A percentile compares a stretch with the other conserved stretches of the same genome.
Conservation (phyloP, 2,888 invertebrate species). For the Tortricodes alternella region DNA sequence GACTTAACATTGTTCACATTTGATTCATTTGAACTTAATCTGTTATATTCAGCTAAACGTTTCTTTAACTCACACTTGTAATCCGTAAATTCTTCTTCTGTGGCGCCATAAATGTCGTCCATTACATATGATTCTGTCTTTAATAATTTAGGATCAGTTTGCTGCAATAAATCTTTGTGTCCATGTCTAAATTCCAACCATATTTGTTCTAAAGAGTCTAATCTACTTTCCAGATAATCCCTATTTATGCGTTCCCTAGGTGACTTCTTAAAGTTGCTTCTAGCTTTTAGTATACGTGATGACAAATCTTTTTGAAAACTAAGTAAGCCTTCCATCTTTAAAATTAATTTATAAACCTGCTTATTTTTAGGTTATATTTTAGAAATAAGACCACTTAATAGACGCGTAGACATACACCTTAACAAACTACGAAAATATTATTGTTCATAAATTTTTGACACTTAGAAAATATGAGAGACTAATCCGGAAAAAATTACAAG, state of each 20-base stretch:
- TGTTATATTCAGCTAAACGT: not conserved
- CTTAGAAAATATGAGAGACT: too few species aligned
- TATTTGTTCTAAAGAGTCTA: slow-evolving; percentile 10
- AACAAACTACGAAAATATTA: too few species aligned
- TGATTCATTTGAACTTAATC: not conserved
- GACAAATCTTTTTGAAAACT: not conserved
- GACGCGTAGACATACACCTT: too few species aligned
- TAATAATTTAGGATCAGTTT: not conserved
- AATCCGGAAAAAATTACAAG: not conserved
- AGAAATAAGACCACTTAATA: too few species aligned
- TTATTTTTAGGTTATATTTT: too few species aligned
- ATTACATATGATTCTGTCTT: not conserved
- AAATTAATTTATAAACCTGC: not conserved
- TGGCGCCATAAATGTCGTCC: not conserved
- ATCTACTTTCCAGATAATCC: slow-evolving; percentile 1
- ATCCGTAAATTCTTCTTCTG: not conserved
- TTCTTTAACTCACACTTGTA: not conserved
- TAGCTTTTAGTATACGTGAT: slow-evolving; percentile 1
- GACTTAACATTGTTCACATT: too few species aligned
- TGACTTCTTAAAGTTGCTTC: slow-evolving; percentile 13
- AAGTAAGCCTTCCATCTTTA: not conserved
- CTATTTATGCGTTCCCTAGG: slow-evolving; percentile 17
- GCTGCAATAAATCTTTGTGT: slow-evolving; percentile 16
- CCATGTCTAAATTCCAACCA: slow-evolving; percentile 9
- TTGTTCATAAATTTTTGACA: too few species aligned